Evolutionary conservation across 2,113 vertebrate species (phyloP).

Genomic region (Cromileptes altivelis): DNA sequence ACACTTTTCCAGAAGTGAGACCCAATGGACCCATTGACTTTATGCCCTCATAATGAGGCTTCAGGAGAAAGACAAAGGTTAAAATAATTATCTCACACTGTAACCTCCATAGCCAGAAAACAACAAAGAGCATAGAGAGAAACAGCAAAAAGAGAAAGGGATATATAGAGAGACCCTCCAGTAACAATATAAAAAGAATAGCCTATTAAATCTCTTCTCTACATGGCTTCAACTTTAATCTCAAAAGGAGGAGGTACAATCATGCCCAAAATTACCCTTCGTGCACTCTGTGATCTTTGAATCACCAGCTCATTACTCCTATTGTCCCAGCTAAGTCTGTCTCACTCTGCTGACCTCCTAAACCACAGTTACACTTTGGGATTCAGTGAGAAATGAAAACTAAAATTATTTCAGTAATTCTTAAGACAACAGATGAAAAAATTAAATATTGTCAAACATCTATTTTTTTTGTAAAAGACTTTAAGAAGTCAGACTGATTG

Average conservation of each 20-base stretch:
- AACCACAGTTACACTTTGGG: neutral
- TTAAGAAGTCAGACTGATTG: neutral
- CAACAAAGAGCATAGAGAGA: neutral
- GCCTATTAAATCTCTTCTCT: slow-evolving; percentile 13
- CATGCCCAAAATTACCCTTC: neutral
- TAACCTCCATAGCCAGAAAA: neutral
- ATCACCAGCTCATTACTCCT: neutral
- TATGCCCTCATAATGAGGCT: neutral
- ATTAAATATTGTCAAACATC: neutral
- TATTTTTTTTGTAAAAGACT: neutral
- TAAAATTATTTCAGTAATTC: neutral
- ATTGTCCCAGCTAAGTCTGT: neutral
- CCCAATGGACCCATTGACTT: neutral
- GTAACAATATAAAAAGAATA: slow-evolving; percentile 13
- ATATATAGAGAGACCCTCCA: neutral
- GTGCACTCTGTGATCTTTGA: neutral
- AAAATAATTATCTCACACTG: neutral
- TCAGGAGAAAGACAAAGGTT: neutral
- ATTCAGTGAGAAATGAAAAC: neutral
- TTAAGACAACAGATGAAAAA: too few species aligned
- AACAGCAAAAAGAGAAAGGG: neutral
- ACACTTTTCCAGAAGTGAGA: neutral
- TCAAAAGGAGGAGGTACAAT: neutral
- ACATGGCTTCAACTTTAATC: neutral
- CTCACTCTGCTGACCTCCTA: neutral